Evolutionary conservation across 1,140 invertebrate species (phyloP).

Genomic region (Scaptodrosophila lebanonensis): DNA sequence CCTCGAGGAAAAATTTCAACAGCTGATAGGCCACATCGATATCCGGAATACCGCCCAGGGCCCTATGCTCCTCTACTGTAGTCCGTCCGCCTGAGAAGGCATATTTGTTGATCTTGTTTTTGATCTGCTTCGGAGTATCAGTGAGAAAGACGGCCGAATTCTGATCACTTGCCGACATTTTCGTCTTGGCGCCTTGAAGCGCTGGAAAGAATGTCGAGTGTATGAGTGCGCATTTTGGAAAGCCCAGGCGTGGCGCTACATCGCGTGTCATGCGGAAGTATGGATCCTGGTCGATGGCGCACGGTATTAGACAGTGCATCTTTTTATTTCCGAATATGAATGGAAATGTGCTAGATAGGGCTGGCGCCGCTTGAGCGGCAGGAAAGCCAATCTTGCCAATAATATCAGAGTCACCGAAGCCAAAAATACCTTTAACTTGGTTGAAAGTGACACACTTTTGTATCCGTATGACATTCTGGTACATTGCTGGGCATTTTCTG

Average conservation of each 20-base stretch:
- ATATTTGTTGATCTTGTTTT: conserved; percentile 99
- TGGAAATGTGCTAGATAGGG: conserved; percentile 96
- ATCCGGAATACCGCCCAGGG: conserved; percentile 95
- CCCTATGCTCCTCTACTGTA: conserved; percentile 94
- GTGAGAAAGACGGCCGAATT: conserved; percentile 97
- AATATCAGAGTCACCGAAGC: conserved; percentile 95
- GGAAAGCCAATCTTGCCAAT: conserved; percentile 99
- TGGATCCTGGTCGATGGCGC: conserved; percentile 99
- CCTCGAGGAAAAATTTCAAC: conserved; percentile 96
- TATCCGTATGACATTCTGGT: conserved; percentile 93
- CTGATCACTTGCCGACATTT: conserved; percentile 97
- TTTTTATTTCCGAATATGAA: conserved; percentile 93
- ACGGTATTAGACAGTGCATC: conserved; percentile 95
- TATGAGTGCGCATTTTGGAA: conserved; percentile 94
- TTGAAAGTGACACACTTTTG: conserved; percentile 97
- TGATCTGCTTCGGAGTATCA: conserved; percentile 97
- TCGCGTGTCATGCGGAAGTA: conserved; percentile 99
- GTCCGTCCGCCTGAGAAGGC: conserved; percentile 98
- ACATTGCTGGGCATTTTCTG: conserved; percentile 91
- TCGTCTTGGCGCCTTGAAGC: conserved; percentile 96
- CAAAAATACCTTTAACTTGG: conserved; percentile 97
- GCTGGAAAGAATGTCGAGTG: conserved; percentile 98
- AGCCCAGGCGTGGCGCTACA: conserved; percentile 92
- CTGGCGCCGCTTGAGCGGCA: conserved; percentile 96
- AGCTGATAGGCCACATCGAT: conserved; percentile 98